Evolutionary conservation across 2,797 vertebrate genomes (phyloP).

Genomic region (Tokudaia tokunoshimensis): DNA sequence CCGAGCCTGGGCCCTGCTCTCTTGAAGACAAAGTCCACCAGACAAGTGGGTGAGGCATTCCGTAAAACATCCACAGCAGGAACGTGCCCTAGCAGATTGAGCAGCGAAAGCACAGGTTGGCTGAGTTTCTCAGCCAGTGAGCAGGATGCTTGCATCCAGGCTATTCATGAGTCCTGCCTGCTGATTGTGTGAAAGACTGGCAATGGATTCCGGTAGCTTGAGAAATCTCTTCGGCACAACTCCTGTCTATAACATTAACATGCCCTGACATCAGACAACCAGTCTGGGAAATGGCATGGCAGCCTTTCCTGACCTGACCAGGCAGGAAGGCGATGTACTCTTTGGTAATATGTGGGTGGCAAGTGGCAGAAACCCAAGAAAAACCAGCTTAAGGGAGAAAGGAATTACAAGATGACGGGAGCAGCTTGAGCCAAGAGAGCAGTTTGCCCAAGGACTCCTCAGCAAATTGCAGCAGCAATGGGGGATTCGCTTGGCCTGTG

Average conservation of each 20-base stretch:
- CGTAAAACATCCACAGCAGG: not conserved
- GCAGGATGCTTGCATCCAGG: not conserved
- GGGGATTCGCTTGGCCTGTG: not conserved
- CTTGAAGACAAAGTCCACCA: constrained; percentile 18
- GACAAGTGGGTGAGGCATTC: not conserved
- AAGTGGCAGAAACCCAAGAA: not conserved
- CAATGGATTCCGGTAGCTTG: not conserved
- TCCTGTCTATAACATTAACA: not conserved
- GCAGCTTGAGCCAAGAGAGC: not conserved
- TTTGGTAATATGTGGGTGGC: not conserved
- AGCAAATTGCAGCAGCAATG: not conserved
- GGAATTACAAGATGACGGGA: not conserved
- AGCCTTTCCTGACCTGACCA: not conserved
- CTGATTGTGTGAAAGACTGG: not conserved
- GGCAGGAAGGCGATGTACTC: not conserved
- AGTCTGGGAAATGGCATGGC: not conserved
- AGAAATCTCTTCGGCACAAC: not conserved
- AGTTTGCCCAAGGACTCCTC: not conserved
- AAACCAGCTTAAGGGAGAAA: constrained; percentile 31
- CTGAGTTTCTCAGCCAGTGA: not conserved
- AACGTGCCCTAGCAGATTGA: not conserved
- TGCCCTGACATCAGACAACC: not conserved
- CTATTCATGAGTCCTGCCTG: not conserved
- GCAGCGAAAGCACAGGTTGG: not conserved
- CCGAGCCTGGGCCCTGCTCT: constrained; percentile 8